Evolutionary conservation across 2,113 vertebrate genomes (phyloP).

Genomic region (Psittacus erithacus): DNA sequence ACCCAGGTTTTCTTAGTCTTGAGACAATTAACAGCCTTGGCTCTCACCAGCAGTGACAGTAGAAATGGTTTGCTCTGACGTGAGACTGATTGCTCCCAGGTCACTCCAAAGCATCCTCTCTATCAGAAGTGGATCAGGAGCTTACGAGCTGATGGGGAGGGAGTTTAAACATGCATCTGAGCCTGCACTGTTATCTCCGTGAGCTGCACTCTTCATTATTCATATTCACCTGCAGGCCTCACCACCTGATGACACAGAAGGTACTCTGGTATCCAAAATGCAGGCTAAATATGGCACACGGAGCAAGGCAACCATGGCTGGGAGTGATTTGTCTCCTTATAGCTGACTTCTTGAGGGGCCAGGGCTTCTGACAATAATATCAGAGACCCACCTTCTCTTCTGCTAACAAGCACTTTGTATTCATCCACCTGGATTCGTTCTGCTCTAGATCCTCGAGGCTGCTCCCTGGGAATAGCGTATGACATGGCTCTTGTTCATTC

Average conservation of each 20-base stretch:
- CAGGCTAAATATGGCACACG: not conserved
- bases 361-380: not conserved
- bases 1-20: not conserved
- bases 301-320: not conserved
- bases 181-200: not conserved
- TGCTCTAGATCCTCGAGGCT: conserved; percentile 52
- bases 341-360: not conserved
- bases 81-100: not conserved
- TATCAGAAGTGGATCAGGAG: not conserved
- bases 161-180: not conserved
- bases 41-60: not conserved
- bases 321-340: not conserved
- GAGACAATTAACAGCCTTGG: not conserved
- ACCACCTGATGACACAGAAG: not conserved
- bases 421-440: conserved; percentile 32
- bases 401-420: not conserved
- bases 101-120: not conserved
- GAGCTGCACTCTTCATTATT: not conserved
- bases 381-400: not conserved
- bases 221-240: not conserved
- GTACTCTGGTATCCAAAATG: not conserved
- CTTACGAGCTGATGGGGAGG: not conserved
- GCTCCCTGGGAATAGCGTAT: conserved; percentile 37
- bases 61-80: not conserved
- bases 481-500: not conserved